Percentiles rank a stretch among this genome's conserved stretches.
phyloP scores from a whole-genome alignment of 2,113 vertebrate genomes.

The Andinoacara biseriatus region DNA sequence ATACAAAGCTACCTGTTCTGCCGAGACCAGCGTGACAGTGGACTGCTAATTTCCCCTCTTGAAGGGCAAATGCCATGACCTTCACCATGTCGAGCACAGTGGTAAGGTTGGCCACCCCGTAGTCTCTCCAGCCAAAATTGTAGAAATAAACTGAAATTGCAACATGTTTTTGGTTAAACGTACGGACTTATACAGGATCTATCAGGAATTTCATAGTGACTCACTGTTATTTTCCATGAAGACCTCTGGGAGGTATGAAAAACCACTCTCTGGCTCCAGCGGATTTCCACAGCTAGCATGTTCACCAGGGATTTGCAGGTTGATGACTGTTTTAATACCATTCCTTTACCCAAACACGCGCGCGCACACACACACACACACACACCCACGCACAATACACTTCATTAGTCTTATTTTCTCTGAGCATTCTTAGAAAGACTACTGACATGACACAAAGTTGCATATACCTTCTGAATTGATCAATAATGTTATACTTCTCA shows the following conservation, averaged over 20 bases:
- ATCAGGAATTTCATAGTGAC: slow-evolving; percentile 52
- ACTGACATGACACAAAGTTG: neutral
- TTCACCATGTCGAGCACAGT: slow-evolving; percentile 92
- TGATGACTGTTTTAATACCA: slow-evolving; percentile 92
- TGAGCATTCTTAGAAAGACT: neutral
- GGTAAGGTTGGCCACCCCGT: slow-evolving; percentile 90
- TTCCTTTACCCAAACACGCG: slow-evolving; percentile 74
- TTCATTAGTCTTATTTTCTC: neutral
- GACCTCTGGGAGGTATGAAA: slow-evolving; percentile 90
- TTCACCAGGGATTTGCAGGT: slow-evolving; percentile 93
- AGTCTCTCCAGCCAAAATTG: slow-evolving; percentile 95
- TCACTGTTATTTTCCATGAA: slow-evolving; percentile 95
- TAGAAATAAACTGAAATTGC: slow-evolving; percentile 93
- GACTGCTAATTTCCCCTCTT: slow-evolving; percentile 91
- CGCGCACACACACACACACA: slow-evolving; percentile 4
- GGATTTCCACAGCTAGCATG: slow-evolving; percentile 92
- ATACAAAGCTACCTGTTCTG: slow-evolving; percentile 86
- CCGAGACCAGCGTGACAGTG: slow-evolving; percentile 95
- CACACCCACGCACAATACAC: neutral
- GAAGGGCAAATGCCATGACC: slow-evolving; percentile 91
- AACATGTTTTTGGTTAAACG: neutral
- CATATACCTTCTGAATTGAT: slow-evolving; percentile 89
- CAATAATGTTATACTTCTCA: slow-evolving; percentile 88
- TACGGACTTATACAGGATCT: neutral
- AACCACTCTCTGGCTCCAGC: slow-evolving; percentile 90